Percentiles rank a stretch among this genome's conserved stretches.
Evolutionary conservation across 2,888 invertebrate genomes (phyloP).

Genomic region (Volucella zonaria): DNA sequence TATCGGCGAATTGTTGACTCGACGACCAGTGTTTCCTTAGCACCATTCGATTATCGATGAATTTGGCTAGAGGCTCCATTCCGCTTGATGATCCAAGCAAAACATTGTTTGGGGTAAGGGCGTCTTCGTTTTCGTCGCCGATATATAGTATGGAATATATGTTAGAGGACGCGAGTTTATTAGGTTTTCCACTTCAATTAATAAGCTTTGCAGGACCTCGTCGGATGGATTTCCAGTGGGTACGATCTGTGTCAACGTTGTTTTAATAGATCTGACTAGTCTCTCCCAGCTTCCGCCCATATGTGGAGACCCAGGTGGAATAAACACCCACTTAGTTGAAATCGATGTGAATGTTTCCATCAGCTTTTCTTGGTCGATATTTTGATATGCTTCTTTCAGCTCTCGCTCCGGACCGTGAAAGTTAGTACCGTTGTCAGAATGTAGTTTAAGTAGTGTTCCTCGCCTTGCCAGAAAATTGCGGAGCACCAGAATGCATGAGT

Average conservation of each 20-base stretch:
- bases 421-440: conserved; percentile 73
- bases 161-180: conserved; percentile 61
- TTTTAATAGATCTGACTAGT: too few species aligned
- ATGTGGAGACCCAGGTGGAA: too few species aligned
- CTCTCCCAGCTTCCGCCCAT: too few species aligned
- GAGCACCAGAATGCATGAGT: conserved; percentile 55
- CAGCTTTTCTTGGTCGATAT: too few species aligned
- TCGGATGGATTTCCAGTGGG: conserved; percentile 1
- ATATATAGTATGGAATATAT: conserved; percentile 56
- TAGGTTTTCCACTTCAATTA: conserved; percentile 55
- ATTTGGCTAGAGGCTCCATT: conserved; percentile 35
- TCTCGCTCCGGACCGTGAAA: conserved; percentile 63
- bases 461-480: conserved; percentile 63
- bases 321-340: too few species aligned
- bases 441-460: conserved; percentile 55
- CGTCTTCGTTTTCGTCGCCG: conserved; percentile 40
- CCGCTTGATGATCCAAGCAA: too few species aligned
- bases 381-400: conserved; percentile 26
- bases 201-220: conserved; percentile 41
- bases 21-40: too few species aligned
- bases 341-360: too few species aligned
- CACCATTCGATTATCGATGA: conserved; percentile 20
- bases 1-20: conserved; percentile 55
- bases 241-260: too few species aligned
- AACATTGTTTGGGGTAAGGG: conserved; percentile 54